These are phyloP conservation scores for Andrena minutula DNA, from an alignment of 2,888 invertebrate species.

Conservation along the genomic window DNA sequence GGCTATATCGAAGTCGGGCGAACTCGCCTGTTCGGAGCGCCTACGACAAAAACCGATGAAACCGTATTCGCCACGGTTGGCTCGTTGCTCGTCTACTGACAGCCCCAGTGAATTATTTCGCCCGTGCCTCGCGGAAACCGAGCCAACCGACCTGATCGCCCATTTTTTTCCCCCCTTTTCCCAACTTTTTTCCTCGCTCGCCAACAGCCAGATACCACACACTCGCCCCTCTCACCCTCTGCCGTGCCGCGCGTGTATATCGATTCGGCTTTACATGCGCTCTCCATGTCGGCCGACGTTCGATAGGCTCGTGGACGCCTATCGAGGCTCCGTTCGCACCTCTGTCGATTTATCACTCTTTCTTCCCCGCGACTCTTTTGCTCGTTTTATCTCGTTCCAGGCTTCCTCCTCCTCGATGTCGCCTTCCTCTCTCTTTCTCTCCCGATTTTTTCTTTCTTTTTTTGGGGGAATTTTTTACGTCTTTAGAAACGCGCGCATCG, in stretches of 20 bases:
- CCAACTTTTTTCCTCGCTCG: background rate
- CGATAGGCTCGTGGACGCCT: conserved; percentile 39
- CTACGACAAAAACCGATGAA: background rate
- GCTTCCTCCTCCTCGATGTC: background rate
- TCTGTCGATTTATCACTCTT: conserved; percentile 16
- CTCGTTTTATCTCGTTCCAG: conserved; percentile 8
- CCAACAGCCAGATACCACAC: background rate
- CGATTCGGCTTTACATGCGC: conserved; percentile 59
- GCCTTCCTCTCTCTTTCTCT: too few species aligned
- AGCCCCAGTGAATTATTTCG: conserved; percentile 3
- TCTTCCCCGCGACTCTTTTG: background rate
- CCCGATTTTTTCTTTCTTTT: too few species aligned
- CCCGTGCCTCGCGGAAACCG: background rate
- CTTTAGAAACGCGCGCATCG: background rate
- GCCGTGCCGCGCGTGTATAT: conserved; percentile 19
- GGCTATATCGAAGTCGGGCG: background rate
- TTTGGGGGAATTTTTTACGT: too few species aligned
- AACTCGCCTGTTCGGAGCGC: background rate
- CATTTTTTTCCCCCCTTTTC: background rate
- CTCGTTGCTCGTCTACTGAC: background rate
- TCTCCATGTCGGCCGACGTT: conserved; percentile 44
- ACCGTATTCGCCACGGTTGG: background rate
- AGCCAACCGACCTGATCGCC: background rate
- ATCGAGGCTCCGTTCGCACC: conserved; percentile 5
- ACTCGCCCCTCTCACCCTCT: background rate